Conservation (phyloP, 2,888 invertebrate species). For the Eugnorisma glareosa region DNA sequence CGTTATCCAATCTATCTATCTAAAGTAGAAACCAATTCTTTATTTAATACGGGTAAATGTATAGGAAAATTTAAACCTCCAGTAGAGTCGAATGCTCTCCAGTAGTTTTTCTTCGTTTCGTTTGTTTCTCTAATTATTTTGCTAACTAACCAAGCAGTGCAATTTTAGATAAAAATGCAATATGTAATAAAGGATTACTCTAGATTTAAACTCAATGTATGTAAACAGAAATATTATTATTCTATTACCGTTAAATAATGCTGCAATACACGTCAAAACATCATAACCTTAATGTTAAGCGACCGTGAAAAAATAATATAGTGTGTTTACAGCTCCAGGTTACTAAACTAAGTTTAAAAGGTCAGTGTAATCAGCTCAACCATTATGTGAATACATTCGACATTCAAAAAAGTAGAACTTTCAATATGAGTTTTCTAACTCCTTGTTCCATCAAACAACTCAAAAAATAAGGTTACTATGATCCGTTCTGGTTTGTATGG, state of each 20-base stretch:
- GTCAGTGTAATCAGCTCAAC: conserved; percentile 26
- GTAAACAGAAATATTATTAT: conserved; percentile 20
- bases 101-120: too few species aligned
- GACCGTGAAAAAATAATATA: conserved; percentile 23
- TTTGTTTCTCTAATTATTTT: too few species aligned
- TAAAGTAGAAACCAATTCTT: background rate
- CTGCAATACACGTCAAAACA: conserved; percentile 10
- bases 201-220: conserved; percentile 26
- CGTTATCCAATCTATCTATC: background rate
- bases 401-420: background rate
- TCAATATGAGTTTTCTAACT: background rate
- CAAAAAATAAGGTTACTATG: background rate
- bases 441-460: background rate
- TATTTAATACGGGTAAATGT: background rate
- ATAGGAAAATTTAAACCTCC: background rate
- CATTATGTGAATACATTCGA: conserved; percentile 3
- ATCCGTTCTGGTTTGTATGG: background rate
- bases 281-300: conserved; percentile 23
- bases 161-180: conserved; percentile 20
- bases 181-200: conserved; percentile 1
- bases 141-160: background rate
- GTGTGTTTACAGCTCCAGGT: conserved; percentile 17
- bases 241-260: conserved; percentile 13
- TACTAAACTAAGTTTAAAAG: conserved; percentile 34
- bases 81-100: background rate